phyloP scores from a whole-genome alignment of 2,888 invertebrate genomes.

The Noctua fimbriata region DNA sequence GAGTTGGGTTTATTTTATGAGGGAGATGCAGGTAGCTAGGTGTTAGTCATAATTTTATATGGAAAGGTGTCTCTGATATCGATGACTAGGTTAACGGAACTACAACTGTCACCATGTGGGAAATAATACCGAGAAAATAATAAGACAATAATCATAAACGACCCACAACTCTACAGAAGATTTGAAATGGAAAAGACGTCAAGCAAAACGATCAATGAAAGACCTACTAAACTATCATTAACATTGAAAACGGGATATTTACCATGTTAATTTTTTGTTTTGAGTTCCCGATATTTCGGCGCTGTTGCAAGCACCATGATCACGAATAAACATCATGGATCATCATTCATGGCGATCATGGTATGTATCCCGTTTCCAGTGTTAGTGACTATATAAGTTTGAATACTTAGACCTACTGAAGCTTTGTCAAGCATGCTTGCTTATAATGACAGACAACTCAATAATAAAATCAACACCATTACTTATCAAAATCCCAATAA shows the following conservation, averaged over 20 bases:
- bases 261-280: too few species aligned
- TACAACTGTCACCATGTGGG: background rate
- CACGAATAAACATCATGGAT: too few species aligned
- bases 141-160: background rate
- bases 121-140: background rate
- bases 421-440: background rate
- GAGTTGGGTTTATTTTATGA: conserved; percentile 31
- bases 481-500: conserved; percentile 27
- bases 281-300: too few species aligned
- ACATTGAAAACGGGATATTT: too few species aligned
- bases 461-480: conserved; percentile 7
- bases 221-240: too few species aligned
- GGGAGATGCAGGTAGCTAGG: conserved; percentile 1
- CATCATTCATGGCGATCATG: too few species aligned
- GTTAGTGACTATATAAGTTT: too few species aligned
- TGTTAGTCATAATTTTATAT: background rate
- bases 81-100: background rate
- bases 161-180: background rate
- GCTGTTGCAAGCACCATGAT: too few species aligned
- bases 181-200: background rate
- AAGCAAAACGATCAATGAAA: background rate
- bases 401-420: background rate
- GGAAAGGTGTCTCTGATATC: background rate
- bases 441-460: background rate
- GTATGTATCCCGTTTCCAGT: too few species aligned